Evolutionary conservation across 2,113 vertebrate genomes (phyloP), one percentile per base, ranked within the genome.

Genomic region (Leptobrachium ailaonicum): DNA sequence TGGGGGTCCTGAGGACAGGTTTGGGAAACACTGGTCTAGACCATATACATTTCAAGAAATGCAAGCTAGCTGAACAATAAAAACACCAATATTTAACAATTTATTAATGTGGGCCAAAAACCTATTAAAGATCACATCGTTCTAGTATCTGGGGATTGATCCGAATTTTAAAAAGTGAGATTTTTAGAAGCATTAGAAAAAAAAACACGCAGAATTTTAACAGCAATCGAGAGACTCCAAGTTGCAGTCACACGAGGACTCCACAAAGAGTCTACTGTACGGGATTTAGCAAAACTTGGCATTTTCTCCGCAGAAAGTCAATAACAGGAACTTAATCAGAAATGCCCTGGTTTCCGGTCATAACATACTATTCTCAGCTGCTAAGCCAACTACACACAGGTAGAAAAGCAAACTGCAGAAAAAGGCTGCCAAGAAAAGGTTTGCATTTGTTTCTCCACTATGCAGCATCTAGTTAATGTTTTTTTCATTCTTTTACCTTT

Each of bases 291-390:
- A 82, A 86, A 87, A 88, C 85, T 84, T 87, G 87, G 83, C 82
- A 83, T 84, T 85, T 85, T 82, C 80, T 90, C 82, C 80, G 79
- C 82, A 88, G 86, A 83, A 89, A 94, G 94, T 93, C 94, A 97
- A 93, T 94, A 95, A 95, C 95, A 97, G 96, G 96, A 97, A 96
- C 92, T 96, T 87, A 89, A 92, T 95, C 94, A 95, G 92, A 95
- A 96, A 95, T 93, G 93, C 89, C 83, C 93, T 86, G 91, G 91
- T 94, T 96, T 95, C 95, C 92, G 86, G 91, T 75, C 44, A 70
- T 83, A 91, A 88, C 79, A 14, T 64, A 2, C 87, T 88, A 87
- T 85, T 89, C 86, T 92, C 87, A 84, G 85, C 90, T 87, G 89
- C 41, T 0, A 84, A 85, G 89, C 87, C 82, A 10, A 80, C 66